A percentile compares a stretch with the other conserved stretches of the same genome.
phyloP scores from a whole-genome alignment of 2,888 invertebrate genomes.

The Sphaerophoria taeniata region DNA sequence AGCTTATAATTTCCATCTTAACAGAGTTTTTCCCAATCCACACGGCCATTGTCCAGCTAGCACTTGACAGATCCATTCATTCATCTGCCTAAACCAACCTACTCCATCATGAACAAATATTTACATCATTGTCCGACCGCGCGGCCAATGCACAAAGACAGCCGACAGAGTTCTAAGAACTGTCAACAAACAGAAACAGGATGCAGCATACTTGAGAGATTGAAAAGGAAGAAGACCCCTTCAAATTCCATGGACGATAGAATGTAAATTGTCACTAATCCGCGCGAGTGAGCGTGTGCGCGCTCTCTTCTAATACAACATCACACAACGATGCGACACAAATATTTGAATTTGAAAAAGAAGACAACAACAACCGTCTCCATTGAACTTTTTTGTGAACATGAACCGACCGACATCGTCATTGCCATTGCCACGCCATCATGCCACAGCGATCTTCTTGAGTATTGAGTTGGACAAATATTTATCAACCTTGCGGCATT shows the following conservation, averaged over 20 bases:
- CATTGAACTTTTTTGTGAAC: background rate
- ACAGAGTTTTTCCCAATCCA: background rate
- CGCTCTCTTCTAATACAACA: conserved; percentile 54
- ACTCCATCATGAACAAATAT: conserved; percentile 68
- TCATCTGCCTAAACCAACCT: conserved; percentile 19
- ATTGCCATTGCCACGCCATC: background rate
- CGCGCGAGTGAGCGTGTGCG: conserved; percentile 44
- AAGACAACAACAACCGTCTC: conserved; percentile 9
- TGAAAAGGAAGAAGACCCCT: conserved; percentile 59
- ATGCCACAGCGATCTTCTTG: conserved; percentile 22
- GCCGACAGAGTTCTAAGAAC: conserved; percentile 68
- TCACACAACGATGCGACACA: conserved; percentile 67
- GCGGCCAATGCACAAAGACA: conserved; percentile 37
- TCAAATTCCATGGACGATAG: conserved; percentile 74
- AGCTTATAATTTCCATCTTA: background rate
- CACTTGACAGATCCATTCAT: conserved; percentile 39
- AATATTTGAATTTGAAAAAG: conserved; percentile 63
- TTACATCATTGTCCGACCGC: conserved; percentile 46
- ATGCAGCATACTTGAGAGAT: conserved; percentile 51
- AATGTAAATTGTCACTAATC: conserved; percentile 74
- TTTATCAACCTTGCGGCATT: conserved; percentile 54
- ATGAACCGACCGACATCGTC: conserved; percentile 13
- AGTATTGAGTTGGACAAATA: conserved; percentile 56
- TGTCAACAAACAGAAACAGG: conserved; percentile 68
- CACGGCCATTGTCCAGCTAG: conserved; percentile 5